Percentiles rank a stretch among this genome's conserved stretches.
Conservation (phyloP, 2,797 vertebrate genomes). For the Nyctibius grandis region DNA sequence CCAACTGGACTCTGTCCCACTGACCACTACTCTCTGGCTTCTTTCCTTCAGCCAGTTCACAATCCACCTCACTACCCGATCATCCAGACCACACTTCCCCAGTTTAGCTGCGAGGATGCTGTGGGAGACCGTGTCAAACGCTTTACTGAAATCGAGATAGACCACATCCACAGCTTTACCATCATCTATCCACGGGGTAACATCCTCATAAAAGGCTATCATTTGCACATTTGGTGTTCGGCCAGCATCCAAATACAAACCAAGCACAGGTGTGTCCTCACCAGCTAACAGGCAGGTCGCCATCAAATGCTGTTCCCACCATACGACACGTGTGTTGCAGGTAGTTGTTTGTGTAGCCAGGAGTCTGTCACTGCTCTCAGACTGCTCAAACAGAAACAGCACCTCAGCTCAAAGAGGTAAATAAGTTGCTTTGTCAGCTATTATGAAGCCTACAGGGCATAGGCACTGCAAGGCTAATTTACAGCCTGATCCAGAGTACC, state of each 20-base stretch:
- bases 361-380: background rate
- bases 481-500: background rate
- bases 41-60: too few species aligned
- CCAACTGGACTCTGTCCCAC: too few species aligned
- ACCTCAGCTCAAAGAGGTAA: background rate
- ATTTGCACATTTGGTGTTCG: background rate
- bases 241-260: background rate
- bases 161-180: too few species aligned
- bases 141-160: too few species aligned
- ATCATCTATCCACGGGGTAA: too few species aligned
- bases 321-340: rapidly evolving
- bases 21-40: too few species aligned
- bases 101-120: too few species aligned
- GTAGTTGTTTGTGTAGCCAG: rapidly evolving
- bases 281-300: background rate
- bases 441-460: background rate
- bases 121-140: too few species aligned
- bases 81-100: too few species aligned
- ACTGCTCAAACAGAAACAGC: background rate
- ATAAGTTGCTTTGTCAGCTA: background rate
- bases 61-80: too few species aligned
- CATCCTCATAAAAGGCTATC: too few species aligned
- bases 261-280: background rate
- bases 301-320: background rate
- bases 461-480: background rate